Percentiles rank a stretch among this genome's conserved stretches.
Conservation (phyloP, 2,113 vertebrate species). For the Anarhynchus alexandrinus region DNA sequence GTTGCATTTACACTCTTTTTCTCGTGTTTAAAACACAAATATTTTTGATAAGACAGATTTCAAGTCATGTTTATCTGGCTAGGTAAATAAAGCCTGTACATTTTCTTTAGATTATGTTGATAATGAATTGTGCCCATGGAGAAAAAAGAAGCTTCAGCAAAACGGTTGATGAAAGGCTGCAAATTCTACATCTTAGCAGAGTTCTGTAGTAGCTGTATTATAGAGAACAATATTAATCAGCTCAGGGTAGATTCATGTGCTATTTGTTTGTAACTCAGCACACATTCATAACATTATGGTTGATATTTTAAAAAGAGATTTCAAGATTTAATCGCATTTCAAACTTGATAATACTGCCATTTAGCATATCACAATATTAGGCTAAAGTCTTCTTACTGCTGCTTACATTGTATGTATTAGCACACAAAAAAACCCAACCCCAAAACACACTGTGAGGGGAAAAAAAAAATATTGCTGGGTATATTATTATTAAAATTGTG, state of each 20-base stretch:
- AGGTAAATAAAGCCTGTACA: background rate
- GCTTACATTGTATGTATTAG: background rate
- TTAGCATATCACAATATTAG: background rate
- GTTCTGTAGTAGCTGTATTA: background rate
- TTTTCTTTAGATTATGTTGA: background rate
- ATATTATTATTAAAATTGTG: background rate
- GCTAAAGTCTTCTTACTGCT: background rate
- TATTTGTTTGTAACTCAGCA: background rate
- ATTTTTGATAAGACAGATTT: background rate
- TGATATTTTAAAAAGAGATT: background rate
- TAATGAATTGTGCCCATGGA: background rate
- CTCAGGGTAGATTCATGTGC: background rate
- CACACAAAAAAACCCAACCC: too few relatives aligned
- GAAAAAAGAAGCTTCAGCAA: background rate
- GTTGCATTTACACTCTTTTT: background rate
- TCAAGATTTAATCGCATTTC: background rate
- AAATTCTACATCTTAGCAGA: background rate
- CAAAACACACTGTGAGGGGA: background rate
- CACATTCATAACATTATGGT: background rate
- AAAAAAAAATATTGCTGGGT: background rate
- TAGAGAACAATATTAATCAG: background rate
- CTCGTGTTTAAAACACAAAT: background rate
- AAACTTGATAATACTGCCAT: background rate
- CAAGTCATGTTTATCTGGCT: background rate
- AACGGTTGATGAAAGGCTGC: background rate